Base-by-base conservation (phyloP, 1,140 invertebrate species). In the Cecropterus lyciades region DNA sequence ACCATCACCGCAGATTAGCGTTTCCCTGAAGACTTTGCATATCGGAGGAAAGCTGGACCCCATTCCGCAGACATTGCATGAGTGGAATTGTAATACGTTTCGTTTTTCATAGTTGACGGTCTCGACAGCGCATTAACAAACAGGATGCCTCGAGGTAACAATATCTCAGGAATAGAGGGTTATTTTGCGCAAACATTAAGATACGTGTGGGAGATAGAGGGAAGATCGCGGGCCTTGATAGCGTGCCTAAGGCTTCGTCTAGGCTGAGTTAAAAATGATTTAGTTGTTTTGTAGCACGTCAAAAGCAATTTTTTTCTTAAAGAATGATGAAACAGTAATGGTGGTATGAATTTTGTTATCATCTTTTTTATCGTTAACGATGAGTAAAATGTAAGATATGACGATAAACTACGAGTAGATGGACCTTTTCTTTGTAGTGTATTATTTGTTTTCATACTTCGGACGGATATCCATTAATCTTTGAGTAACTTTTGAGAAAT, bases 11-110 rank as follows among this genome's bases (percentile, higher is more conserved):
- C 51, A 69, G 69, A 75, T 74, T 76, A 76, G 72, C 69, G 70
- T 81, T 84, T 81, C 73, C 77, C 70, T 75, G 57, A 63, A 70
- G 33, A 75, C 70, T 81, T 79, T 80, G 70, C 77, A 75, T 78
- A 77, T 72, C 71, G 62, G 59, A 76, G 67, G 59, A 82, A 82
- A 70, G 70, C 69, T 70, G 52, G 60, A 77, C 66, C 69, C 67
- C 46, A 74, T 72, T 75, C 73, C 68, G 76, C 72, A n/a, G n/a
- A n/a, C n/a, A 1, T 5, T 77, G 69, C 64, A 78, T 70, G 71
- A 67, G 56, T 59, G 49, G 73, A 75, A 78, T 82, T 67, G 66
- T 78, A 67, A 79, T 70, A 67, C 73, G 70, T 65, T 73, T 77
- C 68, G 72, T 80, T 80, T 78, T 80, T 78, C 69, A 72, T 63